Evolutionary conservation across 2,113 vertebrate genomes (phyloP), one percentile per base, ranked within the genome.

Genomic region (Osmerus mordax): DNA sequence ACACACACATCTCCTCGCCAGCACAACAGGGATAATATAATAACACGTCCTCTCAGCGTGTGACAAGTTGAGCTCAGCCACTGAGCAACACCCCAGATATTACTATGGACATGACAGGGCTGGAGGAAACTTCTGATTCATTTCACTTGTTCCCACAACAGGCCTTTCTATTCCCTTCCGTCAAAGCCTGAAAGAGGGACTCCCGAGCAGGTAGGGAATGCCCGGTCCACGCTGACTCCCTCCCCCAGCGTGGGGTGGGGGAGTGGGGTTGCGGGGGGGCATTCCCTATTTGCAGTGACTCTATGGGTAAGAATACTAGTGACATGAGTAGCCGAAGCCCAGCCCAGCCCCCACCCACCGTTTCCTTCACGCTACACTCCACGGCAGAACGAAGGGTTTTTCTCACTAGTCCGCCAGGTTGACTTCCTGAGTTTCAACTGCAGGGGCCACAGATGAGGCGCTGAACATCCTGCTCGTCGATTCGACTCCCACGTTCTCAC

Each of bases 281-380:
- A 73, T 84, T 84, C 79, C 82, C 86, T 82, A 29, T 28, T 41
- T 18, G n/a, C 21, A 29, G 74, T 84, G 82, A 79, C 76, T 75
- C 60, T 28, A 80, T 78, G 65, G 68, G 62, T 60, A 72, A 55
- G 71, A 73, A 18, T 32, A 32, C 52, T 9, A 54, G 55, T 8
- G 12, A 41, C 58, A 47, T 28, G 32, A 11, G 54, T 32, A 68
- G 14, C 72, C 52, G 56, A 47, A 28, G 6, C 15, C 60, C 60
- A 28, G 29, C 59, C 66, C 51, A 19, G 72, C 81, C 83, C 86
- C 88, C 87, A 87, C 88, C 81, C 84, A 90, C 84, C 78, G 52
- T 76, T 91, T 93, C 88, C 90, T 81, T 84, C 85, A 87, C 75
- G 80, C 79, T 80, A 81, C 69, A 80, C 65, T 36, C 32, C 32